phyloP scores from a whole-genome alignment of 2,888 invertebrate species.

The Synanthedon vespiformis region DNA sequence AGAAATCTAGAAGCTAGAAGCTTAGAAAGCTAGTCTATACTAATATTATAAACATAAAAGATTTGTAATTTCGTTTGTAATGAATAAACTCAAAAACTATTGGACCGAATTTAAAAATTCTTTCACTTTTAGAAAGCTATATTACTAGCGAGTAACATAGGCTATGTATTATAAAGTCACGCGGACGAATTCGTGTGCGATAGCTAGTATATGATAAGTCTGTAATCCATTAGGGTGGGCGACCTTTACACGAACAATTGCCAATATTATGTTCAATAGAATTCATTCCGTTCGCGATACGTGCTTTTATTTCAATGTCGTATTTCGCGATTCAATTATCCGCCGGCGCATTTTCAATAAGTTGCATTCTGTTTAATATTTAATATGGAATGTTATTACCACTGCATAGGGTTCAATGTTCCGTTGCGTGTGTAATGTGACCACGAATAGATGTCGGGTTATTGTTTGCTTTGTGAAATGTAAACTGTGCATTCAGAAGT shows the following conservation, averaged over 20 bases:
- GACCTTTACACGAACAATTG: background rate
- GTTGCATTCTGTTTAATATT: background rate
- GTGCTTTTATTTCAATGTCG: conserved; percentile 2
- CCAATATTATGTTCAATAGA: background rate
- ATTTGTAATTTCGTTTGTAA: no score
- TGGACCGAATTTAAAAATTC: no score
- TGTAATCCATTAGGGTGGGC: background rate
- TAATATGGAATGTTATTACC: background rate
- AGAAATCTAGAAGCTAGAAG: no score
- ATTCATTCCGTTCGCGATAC: background rate
- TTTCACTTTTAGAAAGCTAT: no score
- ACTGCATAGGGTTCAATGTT: background rate
- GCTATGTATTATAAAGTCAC: no score
- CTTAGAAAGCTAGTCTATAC: no score
- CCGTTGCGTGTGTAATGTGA: background rate
- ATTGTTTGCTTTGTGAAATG: background rate
- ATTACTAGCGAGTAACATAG: no score
- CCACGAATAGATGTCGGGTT: background rate
- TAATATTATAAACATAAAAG: no score
- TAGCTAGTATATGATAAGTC: no score
- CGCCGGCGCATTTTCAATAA: background rate
- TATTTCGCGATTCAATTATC: background rate
- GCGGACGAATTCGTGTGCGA: no score
- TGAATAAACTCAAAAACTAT: no score
- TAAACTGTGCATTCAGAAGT: background rate